phyloP scores from a whole-genome alignment of 2,113 vertebrate genomes.

The Caranx ignobilis region DNA sequence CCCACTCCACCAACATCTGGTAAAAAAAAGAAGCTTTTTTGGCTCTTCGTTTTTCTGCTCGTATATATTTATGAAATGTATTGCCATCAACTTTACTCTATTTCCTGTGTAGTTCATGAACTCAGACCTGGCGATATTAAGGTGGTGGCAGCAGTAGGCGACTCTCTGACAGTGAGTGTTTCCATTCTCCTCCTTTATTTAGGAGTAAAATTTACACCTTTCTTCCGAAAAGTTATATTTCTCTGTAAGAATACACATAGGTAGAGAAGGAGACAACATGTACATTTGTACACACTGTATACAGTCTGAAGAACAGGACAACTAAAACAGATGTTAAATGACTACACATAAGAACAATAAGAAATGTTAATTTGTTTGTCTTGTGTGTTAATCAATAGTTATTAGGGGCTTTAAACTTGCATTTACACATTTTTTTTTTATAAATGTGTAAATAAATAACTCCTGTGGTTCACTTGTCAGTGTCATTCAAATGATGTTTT shows the following conservation, averaged over 20 bases:
- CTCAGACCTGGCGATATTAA: conserved; percentile 91
- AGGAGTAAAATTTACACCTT: neutral
- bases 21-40: conserved; percentile 60
- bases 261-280: neutral
- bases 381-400: no score
- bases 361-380: no score
- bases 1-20: conserved; percentile 85
- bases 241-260: neutral
- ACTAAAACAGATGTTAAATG: no score
- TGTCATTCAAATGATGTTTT: conserved; percentile 30
- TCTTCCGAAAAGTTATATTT: neutral
- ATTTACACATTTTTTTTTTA: no score
- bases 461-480: neutral
- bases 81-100: neutral
- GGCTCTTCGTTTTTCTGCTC: neutral
- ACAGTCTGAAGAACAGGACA: neutral
- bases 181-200: neutral
- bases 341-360: no score
- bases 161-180: conserved; percentile 91
- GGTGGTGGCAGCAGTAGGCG: conserved; percentile 92
- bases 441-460: neutral
- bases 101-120: conserved; percentile 86
- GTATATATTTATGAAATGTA: neutral
- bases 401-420: no score
- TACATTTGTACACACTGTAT: no score